Evolutionary conservation across 2,888 invertebrate species (phyloP).

Genomic region (Dryadula phaetusa): DNA sequence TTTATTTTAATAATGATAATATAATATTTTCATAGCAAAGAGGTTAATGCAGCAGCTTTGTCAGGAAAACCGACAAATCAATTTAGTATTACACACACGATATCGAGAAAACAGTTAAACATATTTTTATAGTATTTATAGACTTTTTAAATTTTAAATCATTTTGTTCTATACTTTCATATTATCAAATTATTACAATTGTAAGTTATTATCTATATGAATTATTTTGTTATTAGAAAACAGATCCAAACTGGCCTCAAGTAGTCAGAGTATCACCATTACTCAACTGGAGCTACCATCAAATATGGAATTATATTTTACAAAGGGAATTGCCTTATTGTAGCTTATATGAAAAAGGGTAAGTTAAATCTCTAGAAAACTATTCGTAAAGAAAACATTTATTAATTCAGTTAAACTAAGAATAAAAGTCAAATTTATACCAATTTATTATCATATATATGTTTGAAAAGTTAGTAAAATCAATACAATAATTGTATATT

Average conservation of each 20-base stretch:
- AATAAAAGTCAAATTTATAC: neutral
- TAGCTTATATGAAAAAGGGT: conserved; percentile 94
- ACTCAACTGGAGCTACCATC: conserved; percentile 95
- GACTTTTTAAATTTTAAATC: no score
- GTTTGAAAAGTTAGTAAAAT: no score
- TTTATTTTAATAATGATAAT: no score
- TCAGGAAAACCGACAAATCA: no score
- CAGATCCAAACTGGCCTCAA: conserved; percentile 95
- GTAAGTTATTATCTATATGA: neutral
- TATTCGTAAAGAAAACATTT: neutral
- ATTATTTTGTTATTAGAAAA: conserved; percentile 81
- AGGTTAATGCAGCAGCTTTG: no score
- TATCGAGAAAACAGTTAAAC: no score
- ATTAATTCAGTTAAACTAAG: neutral
- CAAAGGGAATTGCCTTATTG: conserved; percentile 94
- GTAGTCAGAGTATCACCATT: conserved; percentile 95
- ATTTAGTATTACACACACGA: no score
- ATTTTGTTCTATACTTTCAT: no score
- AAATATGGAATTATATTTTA: conserved; percentile 96
- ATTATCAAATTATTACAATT: no score
- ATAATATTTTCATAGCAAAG: no score
- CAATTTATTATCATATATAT: neutral
- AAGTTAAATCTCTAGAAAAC: conserved; percentile 51
- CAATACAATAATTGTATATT: no score
- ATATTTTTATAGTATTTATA: no score